A percentile compares a stretch with the other conserved stretches of the same genome.
Conservation (phyloP, 2,113 vertebrate genomes). For the Tenebrosternarchus preto region DNA sequence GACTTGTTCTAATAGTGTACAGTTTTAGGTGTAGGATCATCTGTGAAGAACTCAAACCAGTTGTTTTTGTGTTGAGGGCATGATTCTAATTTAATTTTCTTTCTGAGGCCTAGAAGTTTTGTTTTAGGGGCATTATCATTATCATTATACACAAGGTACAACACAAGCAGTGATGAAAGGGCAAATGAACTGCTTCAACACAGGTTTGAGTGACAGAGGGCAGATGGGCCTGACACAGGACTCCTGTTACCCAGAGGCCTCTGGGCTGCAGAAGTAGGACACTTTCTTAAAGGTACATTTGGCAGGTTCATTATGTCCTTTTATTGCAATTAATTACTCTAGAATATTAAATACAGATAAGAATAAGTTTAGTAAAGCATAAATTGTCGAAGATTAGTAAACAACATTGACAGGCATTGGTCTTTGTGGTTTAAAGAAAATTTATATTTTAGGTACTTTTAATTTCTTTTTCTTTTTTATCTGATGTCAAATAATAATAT, state of each 20-base stretch:
- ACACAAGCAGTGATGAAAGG: background rate
- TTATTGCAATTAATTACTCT: conserved; percentile 1
- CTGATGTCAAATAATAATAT: background rate
- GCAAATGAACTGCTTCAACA: conserved; percentile 26
- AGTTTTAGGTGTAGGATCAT: background rate
- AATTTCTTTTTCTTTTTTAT: too few relatives aligned
- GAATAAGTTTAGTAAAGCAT: too few relatives aligned
- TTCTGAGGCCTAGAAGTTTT: background rate
- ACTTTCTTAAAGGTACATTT: conserved; percentile 36
- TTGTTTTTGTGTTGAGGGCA: too few relatives aligned
- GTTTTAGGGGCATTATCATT: background rate
- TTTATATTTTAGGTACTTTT: too few relatives aligned
- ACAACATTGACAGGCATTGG: too few relatives aligned
- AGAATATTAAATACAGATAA: too few relatives aligned
- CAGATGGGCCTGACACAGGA: conserved; percentile 39
- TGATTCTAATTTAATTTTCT: too few relatives aligned
- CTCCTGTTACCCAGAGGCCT: conserved; percentile 12
- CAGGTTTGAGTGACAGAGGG: conserved; percentile 40
- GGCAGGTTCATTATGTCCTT: conserved; percentile 10
- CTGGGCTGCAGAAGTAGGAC: conserved; percentile 28
- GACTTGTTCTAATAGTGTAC: background rate
- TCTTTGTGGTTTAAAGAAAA: too few relatives aligned
- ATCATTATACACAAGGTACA: too few relatives aligned
- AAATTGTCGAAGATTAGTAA: too few relatives aligned
- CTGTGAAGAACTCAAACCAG: background rate